Evolutionary conservation across 30 jellyfish, hydroid and myxozoan genomes (phyloP), one percentile per base, ranked within the genome.

Genomic region (Euphysa ruthae): DNA sequence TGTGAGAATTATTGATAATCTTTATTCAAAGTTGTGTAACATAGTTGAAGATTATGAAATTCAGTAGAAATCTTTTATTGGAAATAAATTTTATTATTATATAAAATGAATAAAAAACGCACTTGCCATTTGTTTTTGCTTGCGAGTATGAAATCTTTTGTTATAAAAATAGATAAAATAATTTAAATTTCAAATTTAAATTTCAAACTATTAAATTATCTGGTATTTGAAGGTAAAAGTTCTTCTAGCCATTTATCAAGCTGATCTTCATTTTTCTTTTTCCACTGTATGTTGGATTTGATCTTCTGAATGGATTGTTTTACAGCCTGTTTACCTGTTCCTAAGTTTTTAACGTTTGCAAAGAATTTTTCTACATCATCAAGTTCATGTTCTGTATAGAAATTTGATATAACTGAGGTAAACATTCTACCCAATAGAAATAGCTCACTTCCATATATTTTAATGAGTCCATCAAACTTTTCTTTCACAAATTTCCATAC

Each of bases 401-500:
- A 84, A 16, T 72, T 72, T 22, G 61, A 80, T 6, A 66, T 63
- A 0, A 84, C 93, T 4, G 77, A 73, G 38, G 58, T 43, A 12
- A 73, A 1, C 83, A 73, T 60, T 20, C 74, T 8, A 21, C 42
- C 50, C 14, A 73, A 58, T 18, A 58, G 44, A 44, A 73, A 73
- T 8, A 73, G 35, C 23, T 63, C 83, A n/a, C 61, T 77, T 26
- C 75, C 71, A 20, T 57, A 73, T 24, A 32, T 73, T 63, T 28
- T 20, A 6, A 61, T 8, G 10, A 73, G 66, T 28, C 20, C 14
- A 50, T 28, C 22, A 85, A 85, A 71, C 61, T 70, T 70, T 32
- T 31, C 35, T 58, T 84, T 77, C 23, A 84, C 25, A 43, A 71
- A 66, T 1, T 43, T 49, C 95, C 95, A 84, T 43, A 93, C 81